Conservation (phyloP, 2,113 vertebrate genomes). For the Brevimyrus niger region DNA sequence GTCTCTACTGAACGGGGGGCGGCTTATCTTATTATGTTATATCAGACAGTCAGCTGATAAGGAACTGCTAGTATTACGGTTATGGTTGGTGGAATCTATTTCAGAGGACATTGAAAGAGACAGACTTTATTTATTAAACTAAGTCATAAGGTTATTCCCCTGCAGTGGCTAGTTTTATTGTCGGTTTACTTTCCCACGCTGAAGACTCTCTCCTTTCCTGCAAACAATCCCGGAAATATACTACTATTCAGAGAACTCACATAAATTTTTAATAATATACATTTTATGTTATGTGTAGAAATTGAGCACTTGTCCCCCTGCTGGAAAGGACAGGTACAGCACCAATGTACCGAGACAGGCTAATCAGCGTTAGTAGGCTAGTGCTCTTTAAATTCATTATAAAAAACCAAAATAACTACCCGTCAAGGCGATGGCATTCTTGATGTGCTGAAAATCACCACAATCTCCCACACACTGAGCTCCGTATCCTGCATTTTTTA, state of each 20-base stretch:
- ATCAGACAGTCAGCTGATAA: neutral
- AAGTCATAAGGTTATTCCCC: neutral
- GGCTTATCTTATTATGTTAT: neutral
- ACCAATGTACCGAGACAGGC: neutral
- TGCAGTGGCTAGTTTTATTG: neutral
- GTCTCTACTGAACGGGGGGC: neutral
- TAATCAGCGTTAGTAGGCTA: neutral
- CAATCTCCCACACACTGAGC: neutral
- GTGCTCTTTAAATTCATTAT: neutral
- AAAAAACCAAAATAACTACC: neutral
- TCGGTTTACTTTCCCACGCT: neutral
- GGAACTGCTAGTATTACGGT: neutral
- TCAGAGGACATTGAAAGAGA: neutral
- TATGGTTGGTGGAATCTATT: neutral
- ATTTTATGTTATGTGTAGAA: neutral
- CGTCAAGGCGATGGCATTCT: neutral
- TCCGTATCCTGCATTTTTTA: neutral
- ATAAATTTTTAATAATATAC: neutral
- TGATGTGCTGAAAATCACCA: neutral
- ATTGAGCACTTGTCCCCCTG: neutral
- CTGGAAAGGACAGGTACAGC: neutral
- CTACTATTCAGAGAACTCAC: neutral
- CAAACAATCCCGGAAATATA: neutral
- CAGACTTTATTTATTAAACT: neutral
- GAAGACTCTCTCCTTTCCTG: neutral